Percentiles rank a stretch among this genome's conserved stretches.
Conservation (phyloP, 2,797 vertebrate species). For the Allobates femoralis region DNA sequence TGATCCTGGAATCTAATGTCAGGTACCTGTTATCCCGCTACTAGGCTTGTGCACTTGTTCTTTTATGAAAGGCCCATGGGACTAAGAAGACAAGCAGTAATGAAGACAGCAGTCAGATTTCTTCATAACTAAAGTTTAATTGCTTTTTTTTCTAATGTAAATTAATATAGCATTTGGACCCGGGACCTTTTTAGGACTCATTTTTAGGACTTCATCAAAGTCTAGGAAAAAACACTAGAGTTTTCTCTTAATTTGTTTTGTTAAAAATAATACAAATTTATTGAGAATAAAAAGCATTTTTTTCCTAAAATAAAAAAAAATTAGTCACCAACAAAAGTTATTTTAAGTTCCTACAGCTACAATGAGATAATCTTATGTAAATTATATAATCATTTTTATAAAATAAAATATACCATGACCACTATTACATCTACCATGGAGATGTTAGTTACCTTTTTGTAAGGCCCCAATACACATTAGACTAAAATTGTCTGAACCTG, state of each 20-base stretch:
- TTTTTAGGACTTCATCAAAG: background rate
- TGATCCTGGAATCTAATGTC: constrained; percentile 20
- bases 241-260: background rate
- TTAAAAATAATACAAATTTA: background rate
- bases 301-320: no score
- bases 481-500: no score
- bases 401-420: background rate
- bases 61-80: constrained; percentile 1
- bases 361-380: no score
- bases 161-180: constrained; percentile 42
- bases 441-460: background rate
- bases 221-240: background rate
- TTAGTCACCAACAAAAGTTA: no score
- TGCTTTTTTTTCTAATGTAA: constrained; percentile 36
- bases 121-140: constrained; percentile 47
- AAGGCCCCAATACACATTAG: no score
- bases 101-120: constrained; percentile 1
- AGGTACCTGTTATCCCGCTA: constrained; percentile 1
- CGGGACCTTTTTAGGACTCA: constrained; percentile 4
- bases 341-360: no score
- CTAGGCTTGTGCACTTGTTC: background rate
- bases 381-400: background rate
- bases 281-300: no score
- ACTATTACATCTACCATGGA: background rate
- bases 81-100: background rate